Percentiles rank a stretch among this genome's conserved stretches.
phyloP scores from a whole-genome alignment of 2,888 invertebrate genomes.

The Ophioninae sp. region DNA sequence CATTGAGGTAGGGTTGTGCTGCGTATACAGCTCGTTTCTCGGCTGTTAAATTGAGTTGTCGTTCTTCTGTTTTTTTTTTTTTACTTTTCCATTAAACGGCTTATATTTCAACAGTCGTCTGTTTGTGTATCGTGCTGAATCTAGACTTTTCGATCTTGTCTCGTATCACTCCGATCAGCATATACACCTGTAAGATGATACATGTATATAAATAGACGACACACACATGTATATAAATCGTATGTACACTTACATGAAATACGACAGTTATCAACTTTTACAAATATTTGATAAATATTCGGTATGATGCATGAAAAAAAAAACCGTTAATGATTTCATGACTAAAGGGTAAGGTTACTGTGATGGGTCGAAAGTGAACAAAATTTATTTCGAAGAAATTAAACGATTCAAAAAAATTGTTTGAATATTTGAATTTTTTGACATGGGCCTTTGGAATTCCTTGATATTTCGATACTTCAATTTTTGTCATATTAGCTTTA shows the following conservation, averaged over 20 bases:
- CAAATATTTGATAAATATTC: background rate
- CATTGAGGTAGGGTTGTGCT: conserved; percentile 61
- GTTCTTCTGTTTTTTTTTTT: conserved; percentile 27
- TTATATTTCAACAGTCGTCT: conserved; percentile 55
- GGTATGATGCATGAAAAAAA: background rate
- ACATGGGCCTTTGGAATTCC: too few species aligned
- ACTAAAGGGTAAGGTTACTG: background rate
- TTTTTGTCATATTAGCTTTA: too few species aligned
- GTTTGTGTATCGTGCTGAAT: conserved; percentile 62
- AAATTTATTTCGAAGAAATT: too few species aligned
- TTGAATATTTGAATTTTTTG: too few species aligned
- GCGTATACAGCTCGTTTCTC: conserved; percentile 60
- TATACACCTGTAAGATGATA: conserved; percentile 32
- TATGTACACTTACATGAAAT: conserved; percentile 12
- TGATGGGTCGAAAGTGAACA: conserved; percentile 26
- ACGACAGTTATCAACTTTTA: conserved; percentile 47
- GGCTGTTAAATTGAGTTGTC: conserved; percentile 61
- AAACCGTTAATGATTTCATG: background rate
- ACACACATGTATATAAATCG: conserved; percentile 30
- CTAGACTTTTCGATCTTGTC: conserved; percentile 58
- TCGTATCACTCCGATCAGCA: conserved; percentile 45
- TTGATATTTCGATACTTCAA: too few species aligned
- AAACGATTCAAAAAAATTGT: too few species aligned
- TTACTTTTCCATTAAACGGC: conserved; percentile 51
- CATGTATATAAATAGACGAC: conserved; percentile 11